Evolutionary conservation across 2,797 vertebrate species (phyloP), one percentile per base, ranked within the genome.

Genomic region (Megaceryle alcyon): DNA sequence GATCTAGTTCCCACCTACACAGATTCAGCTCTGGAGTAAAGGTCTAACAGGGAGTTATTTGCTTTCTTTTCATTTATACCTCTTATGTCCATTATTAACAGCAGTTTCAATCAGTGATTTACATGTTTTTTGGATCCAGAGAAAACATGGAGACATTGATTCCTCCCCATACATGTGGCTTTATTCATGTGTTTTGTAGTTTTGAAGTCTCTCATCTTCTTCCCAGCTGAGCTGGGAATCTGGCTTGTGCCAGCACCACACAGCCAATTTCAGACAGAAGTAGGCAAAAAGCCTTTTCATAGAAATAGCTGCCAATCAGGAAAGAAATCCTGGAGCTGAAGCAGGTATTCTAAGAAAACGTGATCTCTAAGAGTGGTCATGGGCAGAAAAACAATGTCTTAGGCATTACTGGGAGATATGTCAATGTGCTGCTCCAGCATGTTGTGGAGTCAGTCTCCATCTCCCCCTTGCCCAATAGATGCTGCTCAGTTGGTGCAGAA

Each of bases 341-440:
- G 51, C 0, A 3, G 9, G 1, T 64, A 17, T 88, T 88, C 23
- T 43, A 56, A 84, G 39, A 53, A 92, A 76, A 78, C 31, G 1
- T 8, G 35, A 78, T 26, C 22, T 69, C 1, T 0, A 35, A 51
- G 21, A 4, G 22, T 22, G 9, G 14, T 44, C 0, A 0, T 1
- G 2, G 72, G 48, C 18, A 70, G 43, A 17, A 81, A 83, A 95
- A 10, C 5, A 68, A 79, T 53, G 35, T 69, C 56, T 46, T 14
- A 25, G 33, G 44, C n/a, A 3, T 57, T 57, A 28, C 6, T 70
- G 69, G 12, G 37, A 81, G 16, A 60, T 12, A 25, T 18, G 35
- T 3, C 19, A 37, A n/a, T 2, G 1, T n/a, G 29, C 6, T 70
- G 39, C 29, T 86, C 51, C 22, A 14, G 41, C 63, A 63, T 29